Percentiles rank a stretch among this genome's conserved stretches.
Evolutionary conservation across 2,113 vertebrate genomes (phyloP).

Genomic region (Amphilophus citrinellus): DNA sequence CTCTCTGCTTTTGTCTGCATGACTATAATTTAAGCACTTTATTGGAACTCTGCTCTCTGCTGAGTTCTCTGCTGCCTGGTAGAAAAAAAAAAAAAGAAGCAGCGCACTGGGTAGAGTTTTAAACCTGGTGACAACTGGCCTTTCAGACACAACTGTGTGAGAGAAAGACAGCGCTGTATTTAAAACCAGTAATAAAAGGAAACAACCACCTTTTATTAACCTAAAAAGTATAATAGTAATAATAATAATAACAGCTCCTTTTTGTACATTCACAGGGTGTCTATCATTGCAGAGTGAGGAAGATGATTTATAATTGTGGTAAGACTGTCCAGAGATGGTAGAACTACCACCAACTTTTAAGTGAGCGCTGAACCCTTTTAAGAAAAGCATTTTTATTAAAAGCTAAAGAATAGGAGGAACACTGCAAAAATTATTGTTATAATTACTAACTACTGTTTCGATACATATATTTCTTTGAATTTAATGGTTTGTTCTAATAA

Average conservation of each 20-base stretch:
- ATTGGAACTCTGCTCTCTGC: neutral
- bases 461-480: neutral
- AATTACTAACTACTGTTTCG: neutral
- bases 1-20: neutral
- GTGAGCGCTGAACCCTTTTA: neutral
- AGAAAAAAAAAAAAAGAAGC: neutral
- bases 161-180: neutral
- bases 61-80: neutral
- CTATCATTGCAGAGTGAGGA: neutral
- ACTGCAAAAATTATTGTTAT: neutral
- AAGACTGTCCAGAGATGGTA: neutral
- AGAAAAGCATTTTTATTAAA: neutral
- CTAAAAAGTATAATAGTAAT: neutral
- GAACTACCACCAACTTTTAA: neutral
- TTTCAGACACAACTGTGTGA: conserved; percentile 6
- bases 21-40: conserved; percentile 27
- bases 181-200: conserved; percentile 5
- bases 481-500: neutral
- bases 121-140: conserved; percentile 16
- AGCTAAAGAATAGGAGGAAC: neutral
- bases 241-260: neutral
- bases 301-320: neutral
- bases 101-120: neutral
- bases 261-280: neutral
- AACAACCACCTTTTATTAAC: conserved; percentile 19